Base-by-base conservation (phyloP, 2,113 vertebrate species). In the Peromyscus leucopus region DNA sequence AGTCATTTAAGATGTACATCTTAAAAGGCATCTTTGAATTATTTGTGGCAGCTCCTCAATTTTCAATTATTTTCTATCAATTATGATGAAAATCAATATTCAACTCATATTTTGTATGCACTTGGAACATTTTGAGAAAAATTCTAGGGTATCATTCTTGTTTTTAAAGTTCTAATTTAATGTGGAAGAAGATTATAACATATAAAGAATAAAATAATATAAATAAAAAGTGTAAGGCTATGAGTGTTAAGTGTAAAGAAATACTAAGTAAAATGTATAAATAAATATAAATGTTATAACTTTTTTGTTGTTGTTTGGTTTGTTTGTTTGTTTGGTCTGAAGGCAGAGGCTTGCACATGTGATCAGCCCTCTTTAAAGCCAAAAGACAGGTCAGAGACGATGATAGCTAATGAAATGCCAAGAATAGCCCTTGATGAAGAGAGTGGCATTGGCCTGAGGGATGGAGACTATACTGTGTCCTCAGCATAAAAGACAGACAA, bases 131-230 rank as follows among this genome's bases (percentile, higher is more conserved):
- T 96, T 24, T 28, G 61, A 67, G 57, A 67, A 78, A 55, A 28
- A 71, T 48, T 36, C 87, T 69, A 86, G 94, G 80, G 75, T 11
- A 79, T 4, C 0, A 17, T 46, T 51, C 72, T 69, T 79, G 57
- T 11, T 33, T 95, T 96, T 79, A 46, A 79, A 82, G 8, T 74
- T 96, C 26, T 65, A 74, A 65, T 79, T 96, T 93, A 67, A 83
- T 39, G 10, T 71, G 74, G 36, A 87, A 79, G 39, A 51, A 0
- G 15, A n/a, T 31, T 63, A 24, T 19, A 85, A 67, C 3, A 65
- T 31, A 63, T n/a, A 0, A 72, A 57, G 74, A 63, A 65, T 57
- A 48, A 51, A 79, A 4, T 55, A 55, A 55, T 55, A 15, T 15
- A 55, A 55, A 11, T 55, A 55, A 55, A 51, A 59, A 79, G 3